Evolutionary conservation across 2,113 vertebrate genomes (phyloP), one percentile per base, ranked within the genome.

Genomic region (Axis porcinus): DNA sequence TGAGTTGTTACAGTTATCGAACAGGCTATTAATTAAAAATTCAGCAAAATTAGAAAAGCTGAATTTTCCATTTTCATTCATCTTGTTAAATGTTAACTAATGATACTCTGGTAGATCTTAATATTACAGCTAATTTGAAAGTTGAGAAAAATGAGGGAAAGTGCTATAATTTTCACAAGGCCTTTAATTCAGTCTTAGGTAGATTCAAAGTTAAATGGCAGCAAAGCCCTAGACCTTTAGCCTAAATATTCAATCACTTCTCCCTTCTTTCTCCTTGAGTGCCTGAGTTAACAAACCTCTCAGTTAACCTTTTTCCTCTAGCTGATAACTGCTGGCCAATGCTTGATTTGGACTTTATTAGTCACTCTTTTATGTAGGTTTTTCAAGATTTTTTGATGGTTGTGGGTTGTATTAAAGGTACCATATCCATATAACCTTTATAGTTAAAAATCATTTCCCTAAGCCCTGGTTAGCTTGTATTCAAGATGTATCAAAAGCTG

Each of bases 21-120:
- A 93, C 50, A 96, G 62, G 70, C 36, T 54, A 97, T 96, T 98
- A 92, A 97, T 97, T 98, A 97, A 96, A 93, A 89, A 60, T n/a
- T n/a, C 1, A 95, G n/a, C 6, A 25, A 97, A 91, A 76, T 91
- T 91, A 97, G 91, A 97, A 97, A 98, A 94, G 95, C 93, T 58
- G 60, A 96, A 96, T 92, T 95, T 95, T 95, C 84, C 55, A 95
- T 93, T 97, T 97, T 97, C 92, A 93, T 97, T 92, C 95, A 91
- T 97, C 60, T 95, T 96, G 28, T 27, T 95, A 94, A 95, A 91
- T 91, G 57, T 96, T 94, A 98, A 96, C 55, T 97, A 97, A 98
- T 95, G 94, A 93, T 50, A 94, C 94, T 94, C 81, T 86, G 64
- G 81, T 89, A 97, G 86, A 83, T 86, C 36, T 95, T 97, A 93